These are phyloP conservation scores for Gobius niger DNA, from an alignment of 2,113 vertebrate species.

Conservation along the genomic window DNA sequence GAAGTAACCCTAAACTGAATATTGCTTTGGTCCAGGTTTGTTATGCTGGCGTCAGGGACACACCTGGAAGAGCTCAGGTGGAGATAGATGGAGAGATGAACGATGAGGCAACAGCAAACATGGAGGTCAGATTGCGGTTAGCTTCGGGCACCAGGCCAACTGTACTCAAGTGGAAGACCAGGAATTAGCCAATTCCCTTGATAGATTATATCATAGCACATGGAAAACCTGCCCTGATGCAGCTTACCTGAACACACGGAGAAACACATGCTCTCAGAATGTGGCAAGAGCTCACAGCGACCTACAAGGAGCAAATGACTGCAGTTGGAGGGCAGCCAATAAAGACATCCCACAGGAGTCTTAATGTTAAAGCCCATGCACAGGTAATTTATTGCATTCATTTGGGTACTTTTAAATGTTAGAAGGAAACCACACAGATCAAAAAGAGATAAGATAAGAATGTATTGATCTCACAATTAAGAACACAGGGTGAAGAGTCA, in stretches of 20 bases:
- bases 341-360: constrained; percentile 31
- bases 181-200: constrained; percentile 26
- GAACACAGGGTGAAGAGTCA: no score
- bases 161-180: constrained; percentile 51
- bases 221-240: constrained; percentile 51
- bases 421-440: no score
- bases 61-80: constrained; percentile 61
- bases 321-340: not conserved
- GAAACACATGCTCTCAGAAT: constrained; percentile 55
- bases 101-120: constrained; percentile 11
- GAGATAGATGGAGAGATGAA: constrained; percentile 9
- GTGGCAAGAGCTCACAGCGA: constrained; percentile 19
- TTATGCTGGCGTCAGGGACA: constrained; percentile 28
- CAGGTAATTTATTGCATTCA: not conserved
- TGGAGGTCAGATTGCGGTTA: constrained; percentile 36
- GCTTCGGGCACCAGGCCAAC: constrained; percentile 40
- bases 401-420: not conserved
- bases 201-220: constrained; percentile 41
- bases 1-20: not conserved
- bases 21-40: not conserved
- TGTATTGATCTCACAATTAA: no score
- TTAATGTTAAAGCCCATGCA: not conserved
- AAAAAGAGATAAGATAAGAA: no score
- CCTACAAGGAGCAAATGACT: constrained; percentile 36
- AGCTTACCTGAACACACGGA: constrained; percentile 26